A percentile compares a stretch with the other conserved stretches of the same genome.
These are phyloP conservation scores for Phoenicopterus ruber DNA, from an alignment of 2,113 vertebrate species.

Conservation along the genomic window DNA sequence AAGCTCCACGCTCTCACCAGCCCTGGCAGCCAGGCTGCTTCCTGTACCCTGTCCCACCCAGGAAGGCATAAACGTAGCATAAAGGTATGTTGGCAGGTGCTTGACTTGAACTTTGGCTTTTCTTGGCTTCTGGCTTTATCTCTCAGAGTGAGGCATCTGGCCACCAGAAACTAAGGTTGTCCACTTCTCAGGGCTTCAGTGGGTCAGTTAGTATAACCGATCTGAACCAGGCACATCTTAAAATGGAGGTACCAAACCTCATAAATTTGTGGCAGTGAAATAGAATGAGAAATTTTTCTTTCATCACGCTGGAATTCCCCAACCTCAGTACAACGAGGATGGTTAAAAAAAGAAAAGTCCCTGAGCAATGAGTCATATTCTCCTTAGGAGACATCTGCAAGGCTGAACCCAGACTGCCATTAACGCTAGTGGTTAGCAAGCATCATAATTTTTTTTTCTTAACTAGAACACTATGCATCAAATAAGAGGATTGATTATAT, in stretches of 20 bases:
- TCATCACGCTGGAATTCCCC: constrained; percentile 15
- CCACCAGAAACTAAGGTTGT: background rate
- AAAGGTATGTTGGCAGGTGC: background rate
- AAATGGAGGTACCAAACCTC: background rate
- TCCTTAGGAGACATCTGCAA: background rate
- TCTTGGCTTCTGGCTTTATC: background rate
- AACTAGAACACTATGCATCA: background rate
- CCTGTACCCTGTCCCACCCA: background rate
- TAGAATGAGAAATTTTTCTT: background rate
- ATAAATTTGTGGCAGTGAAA: background rate
- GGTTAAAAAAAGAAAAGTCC: background rate
- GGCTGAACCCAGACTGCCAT: background rate
- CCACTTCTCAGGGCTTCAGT: background rate
- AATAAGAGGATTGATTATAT: background rate
- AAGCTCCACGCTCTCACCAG: background rate
- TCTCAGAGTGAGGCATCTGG: background rate
- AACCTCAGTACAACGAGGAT: background rate
- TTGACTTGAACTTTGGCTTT: background rate
- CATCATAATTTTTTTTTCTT: background rate
- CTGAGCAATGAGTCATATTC: constrained; percentile 31
- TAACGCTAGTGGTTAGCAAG: background rate
- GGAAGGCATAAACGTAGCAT: background rate
- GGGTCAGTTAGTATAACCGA: background rate
- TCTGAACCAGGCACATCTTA: background rate
- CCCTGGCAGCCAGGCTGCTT: background rate